Base-by-base conservation (phyloP, 2,888 invertebrate genomes). In the Cotesia congregata region DNA sequence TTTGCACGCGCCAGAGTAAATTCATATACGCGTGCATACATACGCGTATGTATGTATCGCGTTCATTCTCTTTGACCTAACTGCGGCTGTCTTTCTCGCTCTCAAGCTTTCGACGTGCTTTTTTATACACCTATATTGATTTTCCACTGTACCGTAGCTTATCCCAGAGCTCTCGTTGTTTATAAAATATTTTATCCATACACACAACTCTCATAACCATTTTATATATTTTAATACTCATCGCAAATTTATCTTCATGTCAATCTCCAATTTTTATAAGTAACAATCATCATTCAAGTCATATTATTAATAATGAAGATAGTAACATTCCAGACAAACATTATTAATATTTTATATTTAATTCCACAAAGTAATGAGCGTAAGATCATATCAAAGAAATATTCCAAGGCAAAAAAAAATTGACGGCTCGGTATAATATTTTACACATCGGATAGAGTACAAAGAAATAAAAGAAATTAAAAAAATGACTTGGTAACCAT, bases 51-150 rank as follows among this genome's bases (percentile, higher is more conserved):
- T 70, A 70, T 15, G 30, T 41, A 9, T 50, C 61, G 38, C 17
- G 50, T 12, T 60, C 61, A 65, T 59, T 67, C 67, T 17, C 75
- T 67, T 65, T 73, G 67, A 67, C 67, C 73, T 67, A 50, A 73
- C 73, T 73, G 15, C 40, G 17, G n/a, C 64, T 65, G 72, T 62
- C 59, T 72, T 72, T 67, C 61, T 77, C 73, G 67, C 40, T 61
- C 69, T 17, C 50, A 50, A 75, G 75, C 30, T 30, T 12, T 75
- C 62, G 79, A 73, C 82, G 78, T 77, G 78, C 82, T 82, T 85
- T 85, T 84, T 84, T 82, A 83, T 80, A 78, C 79, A 76, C 78
- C 67, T 69, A 80, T 86, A 86, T 86, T 85, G 85, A 86, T 86
- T 86, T 85, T 83, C 72, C 38, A 50, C 50, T 12, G 50, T 50